These are phyloP conservation scores for Dinoponera quadriceps DNA, from an alignment of 1,140 invertebrate genomes.

Conservation along the genomic window DNA sequence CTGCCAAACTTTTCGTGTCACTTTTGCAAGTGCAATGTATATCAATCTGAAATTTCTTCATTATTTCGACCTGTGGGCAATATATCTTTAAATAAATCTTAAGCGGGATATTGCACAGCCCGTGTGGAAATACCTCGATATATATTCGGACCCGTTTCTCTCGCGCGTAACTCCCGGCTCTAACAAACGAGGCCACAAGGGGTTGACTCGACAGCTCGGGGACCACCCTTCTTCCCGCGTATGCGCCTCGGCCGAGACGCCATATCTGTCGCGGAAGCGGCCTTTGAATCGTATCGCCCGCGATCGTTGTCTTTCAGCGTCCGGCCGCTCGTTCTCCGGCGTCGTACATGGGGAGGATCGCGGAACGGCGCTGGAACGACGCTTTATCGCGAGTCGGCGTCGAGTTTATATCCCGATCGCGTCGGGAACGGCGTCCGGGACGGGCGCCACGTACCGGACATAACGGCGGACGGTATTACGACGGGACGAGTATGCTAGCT, in stretches of 20 bases:
- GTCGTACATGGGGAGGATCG: too few relatives aligned
- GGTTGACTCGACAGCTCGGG: conserved; percentile 7
- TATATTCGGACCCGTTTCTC: background rate
- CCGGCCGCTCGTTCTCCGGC: background rate
- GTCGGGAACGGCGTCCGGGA: conserved; percentile 13
- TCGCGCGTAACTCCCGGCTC: background rate
- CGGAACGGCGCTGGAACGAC: conserved; percentile 30
- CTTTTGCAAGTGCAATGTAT: too few relatives aligned
- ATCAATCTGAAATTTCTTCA: too few relatives aligned
- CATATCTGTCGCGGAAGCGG: conserved; percentile 1
- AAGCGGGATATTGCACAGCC: too few relatives aligned
- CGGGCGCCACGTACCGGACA: conserved; percentile 39
- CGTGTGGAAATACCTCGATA: background rate
- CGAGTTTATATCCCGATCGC: conserved; percentile 61
- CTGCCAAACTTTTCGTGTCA: too few relatives aligned
- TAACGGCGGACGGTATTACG: conserved; percentile 47
- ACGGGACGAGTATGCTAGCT: conserved; percentile 37
- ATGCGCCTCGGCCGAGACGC: background rate
- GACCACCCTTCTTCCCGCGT: background rate
- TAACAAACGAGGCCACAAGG: conserved; percentile 3
- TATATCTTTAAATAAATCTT: too few relatives aligned
- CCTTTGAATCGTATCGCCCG: conserved; percentile 11
- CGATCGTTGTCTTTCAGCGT: conserved; percentile 40
- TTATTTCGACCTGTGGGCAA: too few relatives aligned
- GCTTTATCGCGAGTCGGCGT: conserved; percentile 42